phyloP scores from a whole-genome alignment of 2,113 vertebrate species.

The Platysternon megacephalum region DNA sequence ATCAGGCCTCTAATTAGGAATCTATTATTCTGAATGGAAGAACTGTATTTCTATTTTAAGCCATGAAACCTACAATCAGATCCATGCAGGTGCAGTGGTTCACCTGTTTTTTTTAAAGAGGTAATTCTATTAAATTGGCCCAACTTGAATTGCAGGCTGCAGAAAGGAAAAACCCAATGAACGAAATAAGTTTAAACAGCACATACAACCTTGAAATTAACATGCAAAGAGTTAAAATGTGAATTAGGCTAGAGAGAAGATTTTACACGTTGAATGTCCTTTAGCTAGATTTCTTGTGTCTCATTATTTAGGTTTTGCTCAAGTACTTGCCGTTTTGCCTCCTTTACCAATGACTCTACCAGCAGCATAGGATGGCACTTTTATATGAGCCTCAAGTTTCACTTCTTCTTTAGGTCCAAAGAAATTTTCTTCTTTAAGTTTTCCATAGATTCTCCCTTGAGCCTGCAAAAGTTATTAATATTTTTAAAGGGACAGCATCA shows the following conservation, averaged over 20 bases:
- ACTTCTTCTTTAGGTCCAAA: slow-evolving; percentile 99
- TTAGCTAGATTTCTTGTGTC: not conserved
- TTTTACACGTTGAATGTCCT: not conserved
- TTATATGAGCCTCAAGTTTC: slow-evolving; percentile 97
- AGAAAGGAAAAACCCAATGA: not conserved
- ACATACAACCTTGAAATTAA: not conserved
- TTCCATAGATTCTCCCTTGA: slow-evolving; percentile 94
- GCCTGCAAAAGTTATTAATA: slow-evolving; percentile 77
- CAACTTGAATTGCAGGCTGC: not conserved
- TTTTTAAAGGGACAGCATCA: not conserved
- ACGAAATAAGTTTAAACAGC: not conserved
- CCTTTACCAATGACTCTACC: slow-evolving; percentile 98
- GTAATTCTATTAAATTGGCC: not conserved
- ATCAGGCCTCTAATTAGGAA: not conserved
- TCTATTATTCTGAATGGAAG: not conserved
- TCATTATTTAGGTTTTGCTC: slow-evolving; percentile 29
- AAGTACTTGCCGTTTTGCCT: slow-evolving; percentile 94
- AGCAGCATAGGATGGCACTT: slow-evolving; percentile 97
- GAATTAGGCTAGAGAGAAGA: not conserved
- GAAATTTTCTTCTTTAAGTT: slow-evolving; percentile 99
- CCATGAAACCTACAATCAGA: not conserved
- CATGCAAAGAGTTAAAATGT: not conserved
- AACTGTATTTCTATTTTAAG: not conserved
- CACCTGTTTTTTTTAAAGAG: not conserved
- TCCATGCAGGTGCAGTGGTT: not conserved